Evolutionary conservation across 2,888 invertebrate species (phyloP).

Genomic region (Rapana venosa): DNA sequence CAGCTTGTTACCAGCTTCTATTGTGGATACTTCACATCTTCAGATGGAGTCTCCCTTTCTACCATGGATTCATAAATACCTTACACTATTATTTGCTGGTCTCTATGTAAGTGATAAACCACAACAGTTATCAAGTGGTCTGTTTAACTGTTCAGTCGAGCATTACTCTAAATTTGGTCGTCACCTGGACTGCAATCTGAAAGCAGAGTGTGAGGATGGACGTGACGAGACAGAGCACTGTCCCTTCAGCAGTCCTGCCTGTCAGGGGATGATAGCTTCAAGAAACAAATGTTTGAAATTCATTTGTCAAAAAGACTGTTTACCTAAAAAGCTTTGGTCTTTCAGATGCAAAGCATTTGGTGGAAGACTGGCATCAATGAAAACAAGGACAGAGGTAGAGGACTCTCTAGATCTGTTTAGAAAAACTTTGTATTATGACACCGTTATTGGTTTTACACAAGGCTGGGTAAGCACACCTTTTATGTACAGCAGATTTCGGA

Average conservation of each 20-base stretch:
- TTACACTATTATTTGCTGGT: neutral
- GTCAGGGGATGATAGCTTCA: slow-evolving; percentile 4
- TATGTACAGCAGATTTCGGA: slow-evolving; percentile 1
- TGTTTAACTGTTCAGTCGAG: slow-evolving; percentile 25
- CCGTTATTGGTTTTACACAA: neutral
- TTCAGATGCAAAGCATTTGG: neutral
- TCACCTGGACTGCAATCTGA: slow-evolving; percentile 32
- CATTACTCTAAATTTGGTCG: neutral
- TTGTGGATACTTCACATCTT: neutral
- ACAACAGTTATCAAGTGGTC: neutral
- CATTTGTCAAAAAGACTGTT: neutral
- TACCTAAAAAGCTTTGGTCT: neutral
- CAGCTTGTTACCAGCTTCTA: neutral
- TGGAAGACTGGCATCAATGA: neutral
- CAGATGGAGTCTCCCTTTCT: neutral
- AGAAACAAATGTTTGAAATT: slow-evolving; percentile 14
- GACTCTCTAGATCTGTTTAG: neutral
- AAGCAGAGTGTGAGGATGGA: slow-evolving; percentile 30
- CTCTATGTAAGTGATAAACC: neutral
- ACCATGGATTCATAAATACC: too few relatives aligned
- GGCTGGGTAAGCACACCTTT: neutral
- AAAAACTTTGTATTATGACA: neutral
- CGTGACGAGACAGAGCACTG: slow-evolving; percentile 28
- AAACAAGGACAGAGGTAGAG: neutral
- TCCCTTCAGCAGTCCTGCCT: slow-evolving; percentile 20